These are phyloP conservation scores for Harpalus rubripes DNA, from an alignment of 2,888 invertebrate genomes.

Conservation along the genomic window DNA sequence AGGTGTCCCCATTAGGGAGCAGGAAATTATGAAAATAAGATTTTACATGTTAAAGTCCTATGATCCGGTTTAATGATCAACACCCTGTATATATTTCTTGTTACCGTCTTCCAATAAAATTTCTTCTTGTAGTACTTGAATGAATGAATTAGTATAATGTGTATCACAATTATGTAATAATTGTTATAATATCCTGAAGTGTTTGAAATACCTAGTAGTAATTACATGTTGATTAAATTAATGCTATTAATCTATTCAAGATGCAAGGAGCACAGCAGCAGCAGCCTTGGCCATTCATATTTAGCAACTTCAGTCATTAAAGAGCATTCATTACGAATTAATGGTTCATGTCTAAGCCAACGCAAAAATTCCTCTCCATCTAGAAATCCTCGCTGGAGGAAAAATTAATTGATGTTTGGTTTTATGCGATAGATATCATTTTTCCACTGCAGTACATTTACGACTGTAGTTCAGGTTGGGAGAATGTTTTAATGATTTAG, in stretches of 20 bases:
- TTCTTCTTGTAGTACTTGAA: too few species aligned
- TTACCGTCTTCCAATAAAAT: too few species aligned
- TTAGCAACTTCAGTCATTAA: constrained; percentile 42
- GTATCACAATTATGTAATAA: background rate
- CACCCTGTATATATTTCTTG: too few species aligned
- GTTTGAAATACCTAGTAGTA: background rate
- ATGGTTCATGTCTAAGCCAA: constrained; percentile 42
- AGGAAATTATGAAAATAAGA: too few species aligned
- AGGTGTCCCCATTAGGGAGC: too few species aligned
- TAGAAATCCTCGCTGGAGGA: constrained; percentile 26
- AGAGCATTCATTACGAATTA: constrained; percentile 31
- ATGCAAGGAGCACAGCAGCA: background rate
- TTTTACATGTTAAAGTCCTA: too few species aligned
- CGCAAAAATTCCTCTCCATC: constrained; percentile 42
- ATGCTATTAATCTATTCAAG: constrained; percentile 1
- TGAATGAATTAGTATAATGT: background rate
- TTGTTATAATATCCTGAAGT: background rate
- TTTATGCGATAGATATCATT: constrained; percentile 46
- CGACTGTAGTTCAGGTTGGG: background rate
- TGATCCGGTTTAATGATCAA: too few species aligned
- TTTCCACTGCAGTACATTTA: constrained; percentile 33
- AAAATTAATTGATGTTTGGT: constrained; percentile 49
- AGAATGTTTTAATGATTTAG: constrained; percentile 39
- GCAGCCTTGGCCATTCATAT: constrained; percentile 40
- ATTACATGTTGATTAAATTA: constrained; percentile 16